phyloP scores from a whole-genome alignment of 1,140 invertebrate genomes.

The Whitmania pigra region DNA sequence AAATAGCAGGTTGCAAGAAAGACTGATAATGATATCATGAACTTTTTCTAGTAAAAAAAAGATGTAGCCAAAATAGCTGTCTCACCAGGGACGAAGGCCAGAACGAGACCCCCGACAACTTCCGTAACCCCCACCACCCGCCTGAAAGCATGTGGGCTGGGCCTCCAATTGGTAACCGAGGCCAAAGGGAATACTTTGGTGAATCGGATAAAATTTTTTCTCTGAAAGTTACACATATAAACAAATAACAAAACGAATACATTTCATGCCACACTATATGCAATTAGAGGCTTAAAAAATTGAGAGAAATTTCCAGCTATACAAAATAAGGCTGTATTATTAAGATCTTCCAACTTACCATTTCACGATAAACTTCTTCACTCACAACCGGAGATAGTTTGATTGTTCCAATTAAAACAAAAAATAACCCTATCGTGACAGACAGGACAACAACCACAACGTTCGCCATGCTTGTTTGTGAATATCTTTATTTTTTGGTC shows the following conservation, averaged over 20 bases:
- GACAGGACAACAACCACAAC: conserved; percentile 79
- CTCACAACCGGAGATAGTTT: conserved; percentile 81
- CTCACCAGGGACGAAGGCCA: conserved; percentile 69
- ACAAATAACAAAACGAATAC: conserved; percentile 7
- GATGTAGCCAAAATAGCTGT: neutral
- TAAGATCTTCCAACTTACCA: conserved; percentile 55
- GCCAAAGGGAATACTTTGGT: conserved; percentile 87
- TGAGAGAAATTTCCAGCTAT: neutral
- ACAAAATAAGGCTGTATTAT: neutral
- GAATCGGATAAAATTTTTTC: conserved; percentile 90
- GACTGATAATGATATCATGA: neutral
- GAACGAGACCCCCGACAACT: conserved; percentile 71
- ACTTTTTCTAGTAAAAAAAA: conserved; percentile 15
- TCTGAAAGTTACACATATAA: conserved; percentile 49
- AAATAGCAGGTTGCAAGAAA: neutral
- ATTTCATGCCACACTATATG: neutral
- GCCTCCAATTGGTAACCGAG: conserved; percentile 46
- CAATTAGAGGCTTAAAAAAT: too few species aligned
- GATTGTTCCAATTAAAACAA: conserved; percentile 81
- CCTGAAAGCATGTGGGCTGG: conserved; percentile 67
- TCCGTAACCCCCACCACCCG: conserved; percentile 72
- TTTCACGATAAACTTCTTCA: conserved; percentile 87
- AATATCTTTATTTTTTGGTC: too few species aligned
- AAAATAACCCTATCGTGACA: conserved; percentile 79
- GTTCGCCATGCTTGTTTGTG: conserved; percentile 43